A percentile compares a stretch with the other conserved stretches of the same genome.
phyloP scores from a whole-genome alignment of 2,888 invertebrate genomes.

The Mesorhabditis belari region DNA sequence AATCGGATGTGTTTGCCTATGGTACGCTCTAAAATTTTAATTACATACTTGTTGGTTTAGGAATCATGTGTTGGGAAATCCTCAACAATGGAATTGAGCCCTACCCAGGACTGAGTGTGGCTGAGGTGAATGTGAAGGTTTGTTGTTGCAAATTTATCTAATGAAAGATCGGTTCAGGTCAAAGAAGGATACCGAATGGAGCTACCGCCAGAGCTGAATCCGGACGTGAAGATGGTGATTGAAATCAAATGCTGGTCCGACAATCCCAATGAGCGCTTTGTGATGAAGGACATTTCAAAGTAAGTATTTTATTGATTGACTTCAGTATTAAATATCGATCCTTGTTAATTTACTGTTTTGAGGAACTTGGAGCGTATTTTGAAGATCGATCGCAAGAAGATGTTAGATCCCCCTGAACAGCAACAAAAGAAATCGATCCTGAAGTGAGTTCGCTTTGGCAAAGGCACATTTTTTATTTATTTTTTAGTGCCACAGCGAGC shows the following conservation, averaged over 20 bases:
- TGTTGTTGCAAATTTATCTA: too few relatives aligned
- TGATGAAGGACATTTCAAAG: constrained; percentile 10
- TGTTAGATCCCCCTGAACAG: too few relatives aligned
- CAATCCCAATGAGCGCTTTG: constrained; percentile 16
- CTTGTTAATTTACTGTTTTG: background rate
- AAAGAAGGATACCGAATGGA: constrained; percentile 25
- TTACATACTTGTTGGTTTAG: too few relatives aligned
- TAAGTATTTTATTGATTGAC: too few relatives aligned
- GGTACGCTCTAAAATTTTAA: too few relatives aligned
- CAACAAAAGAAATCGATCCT: too few relatives aligned
- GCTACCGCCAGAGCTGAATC: background rate
- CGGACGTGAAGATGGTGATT: background rate
- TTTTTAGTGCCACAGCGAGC: too few relatives aligned
- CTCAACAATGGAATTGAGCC: constrained; percentile 30
- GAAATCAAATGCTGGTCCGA: constrained; percentile 9
- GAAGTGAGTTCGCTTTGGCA: too few relatives aligned
- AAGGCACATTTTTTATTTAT: too few relatives aligned
- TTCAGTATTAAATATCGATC: too few relatives aligned
- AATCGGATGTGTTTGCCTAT: constrained; percentile 30
- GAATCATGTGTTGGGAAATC: constrained; percentile 31
- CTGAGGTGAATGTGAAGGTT: constrained; percentile 21
- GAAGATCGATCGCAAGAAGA: background rate
- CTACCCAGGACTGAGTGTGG: constrained; percentile 33
- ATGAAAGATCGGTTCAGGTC: too few relatives aligned
- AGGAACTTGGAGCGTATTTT: background rate